Conservation (phyloP, 2,888 invertebrate species). For the Linyphia triangularis region DNA sequence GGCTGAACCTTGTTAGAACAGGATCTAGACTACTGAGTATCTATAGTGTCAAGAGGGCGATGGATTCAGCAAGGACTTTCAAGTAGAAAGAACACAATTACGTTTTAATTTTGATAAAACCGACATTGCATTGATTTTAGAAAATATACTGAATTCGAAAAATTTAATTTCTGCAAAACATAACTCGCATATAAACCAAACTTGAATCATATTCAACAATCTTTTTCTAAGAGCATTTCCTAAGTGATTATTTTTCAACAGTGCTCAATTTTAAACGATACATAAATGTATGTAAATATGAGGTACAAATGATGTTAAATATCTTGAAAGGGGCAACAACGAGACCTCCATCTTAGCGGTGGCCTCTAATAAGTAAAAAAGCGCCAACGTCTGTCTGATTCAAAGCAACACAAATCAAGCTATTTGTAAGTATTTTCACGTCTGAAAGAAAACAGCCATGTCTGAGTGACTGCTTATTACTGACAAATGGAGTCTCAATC, state of each 20-base stretch:
- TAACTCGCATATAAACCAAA: no score
- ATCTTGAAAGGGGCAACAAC: not conserved
- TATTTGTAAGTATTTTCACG: slow-evolving; percentile 51
- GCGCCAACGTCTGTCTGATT: not conserved
- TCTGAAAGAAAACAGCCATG: slow-evolving; percentile 45
- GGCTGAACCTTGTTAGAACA: no score
- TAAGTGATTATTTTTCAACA: not conserved
- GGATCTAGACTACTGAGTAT: no score
- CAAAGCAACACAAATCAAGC: slow-evolving; percentile 1
- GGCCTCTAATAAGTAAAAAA: not conserved
- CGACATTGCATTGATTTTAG: no score
- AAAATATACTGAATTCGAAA: no score
- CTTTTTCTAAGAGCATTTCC: no score
- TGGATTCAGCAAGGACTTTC: no score
- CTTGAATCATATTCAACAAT: no score
- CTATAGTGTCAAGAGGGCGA: no score
- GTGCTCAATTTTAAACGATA: not conserved
- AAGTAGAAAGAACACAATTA: no score
- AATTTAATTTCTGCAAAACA: no score
- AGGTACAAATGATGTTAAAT: not conserved
- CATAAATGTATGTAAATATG: not conserved
- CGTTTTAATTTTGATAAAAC: no score
- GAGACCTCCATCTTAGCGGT: not conserved
- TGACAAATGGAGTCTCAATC: slow-evolving; percentile 46
- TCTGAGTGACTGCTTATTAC: slow-evolving; percentile 59